Conservation (phyloP, 37 sponge, comb jelly and placozoan species). For the Hormiphora californensis region DNA sequence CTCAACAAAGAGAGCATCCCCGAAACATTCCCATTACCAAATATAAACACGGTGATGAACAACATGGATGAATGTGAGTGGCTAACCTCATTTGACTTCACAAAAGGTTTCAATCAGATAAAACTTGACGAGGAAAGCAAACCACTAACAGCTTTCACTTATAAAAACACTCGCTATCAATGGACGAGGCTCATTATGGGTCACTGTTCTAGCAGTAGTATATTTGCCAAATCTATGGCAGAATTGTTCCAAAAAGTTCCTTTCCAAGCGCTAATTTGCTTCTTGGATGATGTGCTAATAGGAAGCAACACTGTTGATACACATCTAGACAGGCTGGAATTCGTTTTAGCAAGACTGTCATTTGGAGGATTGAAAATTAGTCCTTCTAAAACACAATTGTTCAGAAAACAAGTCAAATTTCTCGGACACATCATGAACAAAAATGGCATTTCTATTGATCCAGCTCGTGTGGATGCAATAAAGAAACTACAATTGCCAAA, state of each 20-base stretch:
- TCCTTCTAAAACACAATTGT: not conserved
- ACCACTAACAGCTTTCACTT: not conserved
- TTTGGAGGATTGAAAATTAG: not conserved
- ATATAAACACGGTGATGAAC: slow-evolving; percentile 41
- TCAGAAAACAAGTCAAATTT: not conserved
- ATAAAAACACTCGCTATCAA: not conserved
- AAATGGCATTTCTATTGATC: not conserved
- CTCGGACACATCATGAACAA: not conserved
- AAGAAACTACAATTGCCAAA: not conserved
- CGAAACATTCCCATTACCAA: slow-evolving; percentile 7
- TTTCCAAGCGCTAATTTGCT: not conserved
- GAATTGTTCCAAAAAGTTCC: not conserved
- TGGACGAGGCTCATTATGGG: not conserved
- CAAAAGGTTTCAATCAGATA: not conserved
- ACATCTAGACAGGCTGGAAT: not conserved
- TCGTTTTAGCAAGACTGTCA: not conserved
- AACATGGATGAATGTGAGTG: slow-evolving; percentile 20
- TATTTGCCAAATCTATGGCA: not conserved
- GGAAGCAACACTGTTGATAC: not conserved
- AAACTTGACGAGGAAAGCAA: not conserved
- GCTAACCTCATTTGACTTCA: slow-evolving; percentile 5
- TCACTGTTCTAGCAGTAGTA: not conserved
- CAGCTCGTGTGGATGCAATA: not conserved
- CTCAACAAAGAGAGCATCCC: not conserved
- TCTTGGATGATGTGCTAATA: not conserved